Conservation (phyloP, 2,888 invertebrate species). For the Agriopis aurantiaria region DNA sequence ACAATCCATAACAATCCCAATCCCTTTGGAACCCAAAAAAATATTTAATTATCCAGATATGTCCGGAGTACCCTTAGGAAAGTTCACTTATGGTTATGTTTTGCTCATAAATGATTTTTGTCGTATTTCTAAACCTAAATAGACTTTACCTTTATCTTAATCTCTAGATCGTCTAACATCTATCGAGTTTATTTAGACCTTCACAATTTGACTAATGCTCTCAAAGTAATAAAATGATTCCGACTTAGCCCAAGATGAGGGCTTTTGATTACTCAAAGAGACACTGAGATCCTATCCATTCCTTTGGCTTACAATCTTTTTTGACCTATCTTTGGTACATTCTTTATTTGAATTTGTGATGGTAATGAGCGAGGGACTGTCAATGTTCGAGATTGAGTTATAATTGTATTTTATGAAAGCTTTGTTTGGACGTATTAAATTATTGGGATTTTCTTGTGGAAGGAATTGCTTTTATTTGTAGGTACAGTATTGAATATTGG, state of each 20-base stretch:
- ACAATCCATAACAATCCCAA: no score
- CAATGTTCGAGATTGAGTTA: slow-evolving; percentile 43
- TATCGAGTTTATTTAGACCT: slow-evolving; percentile 43
- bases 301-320: slow-evolving; percentile 65
- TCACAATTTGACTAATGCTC: slow-evolving; percentile 58
- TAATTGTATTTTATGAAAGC: slow-evolving; percentile 8
- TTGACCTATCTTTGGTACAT: slow-evolving; percentile 19
- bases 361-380: slow-evolving; percentile 15
- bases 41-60: no score
- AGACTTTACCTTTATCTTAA: slow-evolving; percentile 4
- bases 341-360: slow-evolving; percentile 28
- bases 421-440: slow-evolving; percentile 4
- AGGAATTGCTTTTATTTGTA: neutral
- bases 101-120: neutral
- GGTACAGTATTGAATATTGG: no score
- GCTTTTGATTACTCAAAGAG: slow-evolving; percentile 77
- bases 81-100: neutral
- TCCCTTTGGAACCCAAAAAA: no score
- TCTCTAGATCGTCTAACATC: neutral
- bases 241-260: slow-evolving; percentile 56
- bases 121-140: neutral
- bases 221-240: slow-evolving; percentile 70
- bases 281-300: slow-evolving; percentile 66
- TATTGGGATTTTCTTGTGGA: slow-evolving; percentile 11
- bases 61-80: no score